These are phyloP conservation scores for Hemitrygon akajei DNA, from an alignment of 2,797 vertebrate genomes.

Conservation along the genomic window DNA sequence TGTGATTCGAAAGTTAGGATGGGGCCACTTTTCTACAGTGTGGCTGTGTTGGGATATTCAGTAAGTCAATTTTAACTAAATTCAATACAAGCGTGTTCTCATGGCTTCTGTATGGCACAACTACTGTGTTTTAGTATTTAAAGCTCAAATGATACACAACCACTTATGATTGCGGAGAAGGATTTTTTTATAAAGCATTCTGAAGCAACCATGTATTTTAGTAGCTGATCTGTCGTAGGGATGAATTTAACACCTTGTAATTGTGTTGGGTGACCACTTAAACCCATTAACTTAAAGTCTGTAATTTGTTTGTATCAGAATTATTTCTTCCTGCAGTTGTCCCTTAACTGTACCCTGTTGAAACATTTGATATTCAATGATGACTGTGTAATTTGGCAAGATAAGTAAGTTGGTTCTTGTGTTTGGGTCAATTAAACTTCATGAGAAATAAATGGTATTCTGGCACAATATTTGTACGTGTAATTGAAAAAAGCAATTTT, in stretches of 20 bases:
- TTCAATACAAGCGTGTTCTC: not conserved
- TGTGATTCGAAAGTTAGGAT: conserved; percentile 93
- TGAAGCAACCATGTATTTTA: not conserved
- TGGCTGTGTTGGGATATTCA: conserved; percentile 97
- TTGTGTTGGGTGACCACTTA: not conserved
- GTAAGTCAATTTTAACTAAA: conserved; percentile 58
- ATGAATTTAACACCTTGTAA: not conserved
- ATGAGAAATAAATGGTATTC: not conserved
- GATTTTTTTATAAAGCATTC: not conserved
- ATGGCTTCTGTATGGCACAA: not conserved
- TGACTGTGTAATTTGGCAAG: not conserved
- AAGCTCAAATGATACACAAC: not conserved
- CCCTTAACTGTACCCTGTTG: not conserved
- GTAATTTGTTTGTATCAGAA: not conserved
- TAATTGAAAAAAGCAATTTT: too few relatives aligned
- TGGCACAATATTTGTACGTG: not conserved
- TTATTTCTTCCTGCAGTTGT: not conserved
- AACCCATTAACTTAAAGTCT: not conserved
- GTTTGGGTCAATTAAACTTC: not conserved
- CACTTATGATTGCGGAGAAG: not conserved
- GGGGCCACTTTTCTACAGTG: conserved; percentile 98
- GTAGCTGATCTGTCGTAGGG: not conserved
- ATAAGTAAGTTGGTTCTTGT: not conserved
- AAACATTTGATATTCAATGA: not conserved
- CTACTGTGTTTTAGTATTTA: not conserved